Evolutionary conservation across 2,888 invertebrate species (phyloP).

Genomic region (Athripsodes cinereus): DNA sequence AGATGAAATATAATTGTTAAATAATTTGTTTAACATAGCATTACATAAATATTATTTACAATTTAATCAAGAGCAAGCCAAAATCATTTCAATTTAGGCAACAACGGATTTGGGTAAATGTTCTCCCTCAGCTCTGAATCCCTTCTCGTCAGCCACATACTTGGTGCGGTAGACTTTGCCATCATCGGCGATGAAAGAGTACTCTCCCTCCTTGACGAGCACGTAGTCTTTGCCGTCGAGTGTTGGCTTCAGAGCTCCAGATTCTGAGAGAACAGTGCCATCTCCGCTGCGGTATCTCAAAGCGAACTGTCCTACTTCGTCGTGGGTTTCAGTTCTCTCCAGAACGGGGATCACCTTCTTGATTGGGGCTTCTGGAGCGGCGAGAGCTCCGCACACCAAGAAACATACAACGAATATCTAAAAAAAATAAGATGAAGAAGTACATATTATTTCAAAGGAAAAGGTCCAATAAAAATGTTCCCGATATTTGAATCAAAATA

Average conservation of each 20-base stretch:
- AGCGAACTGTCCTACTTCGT: slow-evolving; percentile 24
- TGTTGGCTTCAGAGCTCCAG: slow-evolving; percentile 24
- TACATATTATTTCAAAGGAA: too few relatives aligned
- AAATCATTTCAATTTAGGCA: slow-evolving; percentile 20
- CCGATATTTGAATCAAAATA: too few relatives aligned
- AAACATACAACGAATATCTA: neutral
- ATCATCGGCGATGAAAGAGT: slow-evolving; percentile 19
- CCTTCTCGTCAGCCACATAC: slow-evolving; percentile 24
- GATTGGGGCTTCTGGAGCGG: slow-evolving; percentile 6
- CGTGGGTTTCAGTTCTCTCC: slow-evolving; percentile 22
- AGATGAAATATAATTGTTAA: too few relatives aligned
- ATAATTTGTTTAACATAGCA: too few relatives aligned
- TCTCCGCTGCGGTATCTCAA: slow-evolving; percentile 22
- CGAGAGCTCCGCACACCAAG: neutral
- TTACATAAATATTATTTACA: too few relatives aligned
- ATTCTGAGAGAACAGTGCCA: slow-evolving; percentile 21
- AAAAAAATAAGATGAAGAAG: neutral
- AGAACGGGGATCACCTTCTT: slow-evolving; percentile 16
- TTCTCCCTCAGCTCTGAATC: slow-evolving; percentile 24
- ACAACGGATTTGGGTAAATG: slow-evolving; percentile 24
- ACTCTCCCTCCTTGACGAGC: slow-evolving; percentile 23
- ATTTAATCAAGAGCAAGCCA: too few relatives aligned
- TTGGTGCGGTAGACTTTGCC: slow-evolving; percentile 23
- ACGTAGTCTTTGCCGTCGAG: slow-evolving; percentile 23
- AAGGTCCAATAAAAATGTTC: too few relatives aligned